A percentile compares a stretch with the other conserved stretches of the same genome.
phyloP scores from a whole-genome alignment of 2,888 invertebrate species.

The Ferrisia virgata region DNA sequence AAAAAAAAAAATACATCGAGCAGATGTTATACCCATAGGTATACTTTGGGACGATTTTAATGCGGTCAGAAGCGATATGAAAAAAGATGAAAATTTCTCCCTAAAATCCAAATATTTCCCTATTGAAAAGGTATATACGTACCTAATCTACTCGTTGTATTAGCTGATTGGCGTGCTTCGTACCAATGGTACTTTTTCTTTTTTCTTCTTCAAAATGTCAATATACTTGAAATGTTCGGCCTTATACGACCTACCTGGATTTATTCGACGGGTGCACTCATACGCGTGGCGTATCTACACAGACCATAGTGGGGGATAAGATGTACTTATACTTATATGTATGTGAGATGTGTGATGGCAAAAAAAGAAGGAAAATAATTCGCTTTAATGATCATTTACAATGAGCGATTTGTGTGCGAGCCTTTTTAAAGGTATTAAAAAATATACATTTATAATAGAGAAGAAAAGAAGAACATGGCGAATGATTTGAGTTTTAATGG shows the following conservation, averaged over 20 bases:
- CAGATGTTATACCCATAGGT: not conserved
- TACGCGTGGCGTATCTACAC: no score
- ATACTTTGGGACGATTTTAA: not conserved
- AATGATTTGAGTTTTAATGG: not conserved
- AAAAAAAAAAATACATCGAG: not conserved
- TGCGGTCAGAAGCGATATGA: not conserved
- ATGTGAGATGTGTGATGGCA: not conserved
- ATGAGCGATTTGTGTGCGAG: not conserved
- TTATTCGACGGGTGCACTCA: no score
- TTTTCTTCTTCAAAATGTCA: no score
- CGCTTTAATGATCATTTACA: constrained; percentile 30
- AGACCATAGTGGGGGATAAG: no score
- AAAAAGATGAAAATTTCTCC: not conserved
- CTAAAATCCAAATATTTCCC: not conserved
- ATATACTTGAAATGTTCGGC: not conserved
- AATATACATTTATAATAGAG: not conserved
- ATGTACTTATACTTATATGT: no score
- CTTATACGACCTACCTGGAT: not conserved
- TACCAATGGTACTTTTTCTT: no score
- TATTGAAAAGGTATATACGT: not conserved
- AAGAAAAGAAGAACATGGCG: not conserved
- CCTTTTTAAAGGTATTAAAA: not conserved
- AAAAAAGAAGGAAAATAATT: not conserved
- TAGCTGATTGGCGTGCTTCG: not conserved
- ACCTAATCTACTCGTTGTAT: not conserved